Conservation (phyloP, 2,888 invertebrate genomes). For the Acanthoscelides obtectus region DNA sequence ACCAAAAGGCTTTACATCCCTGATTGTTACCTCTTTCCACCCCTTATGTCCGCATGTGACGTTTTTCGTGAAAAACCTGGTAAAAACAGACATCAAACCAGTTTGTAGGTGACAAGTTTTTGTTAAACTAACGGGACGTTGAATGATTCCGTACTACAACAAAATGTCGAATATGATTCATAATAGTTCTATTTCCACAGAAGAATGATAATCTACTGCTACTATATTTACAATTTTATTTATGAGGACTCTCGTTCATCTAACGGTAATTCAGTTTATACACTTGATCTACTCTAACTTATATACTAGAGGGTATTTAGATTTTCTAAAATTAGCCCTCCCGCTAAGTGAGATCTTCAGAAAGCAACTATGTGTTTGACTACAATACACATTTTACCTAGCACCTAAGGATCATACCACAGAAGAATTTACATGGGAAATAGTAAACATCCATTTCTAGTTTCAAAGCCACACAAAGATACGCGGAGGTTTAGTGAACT, state of each 20-base stretch:
- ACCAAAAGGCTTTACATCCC: too few relatives aligned
- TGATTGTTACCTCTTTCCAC: too few relatives aligned
- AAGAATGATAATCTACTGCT: not conserved
- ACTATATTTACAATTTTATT: not conserved
- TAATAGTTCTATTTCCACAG: too few relatives aligned
- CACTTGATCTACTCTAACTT: not conserved
- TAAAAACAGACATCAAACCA: not conserved
- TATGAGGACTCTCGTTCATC: not conserved
- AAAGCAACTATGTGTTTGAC: not conserved
- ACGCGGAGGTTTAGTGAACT: too few relatives aligned
- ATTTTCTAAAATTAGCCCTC: not conserved
- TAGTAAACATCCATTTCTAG: not conserved
- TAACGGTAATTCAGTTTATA: not conserved
- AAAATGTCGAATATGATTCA: too few relatives aligned
- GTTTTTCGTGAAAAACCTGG: too few relatives aligned
- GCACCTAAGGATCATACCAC: not conserved
- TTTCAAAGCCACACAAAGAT: not conserved
- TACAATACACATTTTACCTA: not conserved
- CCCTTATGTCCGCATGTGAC: too few relatives aligned
- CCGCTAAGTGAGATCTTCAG: not conserved
- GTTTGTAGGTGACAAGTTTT: not conserved
- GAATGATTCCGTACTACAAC: too few relatives aligned
- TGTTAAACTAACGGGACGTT: not conserved
- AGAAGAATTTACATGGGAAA: not conserved
- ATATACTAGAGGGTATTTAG: not conserved